Evolutionary conservation across 1,140 invertebrate genomes (phyloP).

Genomic region (Zaprionus inermis): DNA sequence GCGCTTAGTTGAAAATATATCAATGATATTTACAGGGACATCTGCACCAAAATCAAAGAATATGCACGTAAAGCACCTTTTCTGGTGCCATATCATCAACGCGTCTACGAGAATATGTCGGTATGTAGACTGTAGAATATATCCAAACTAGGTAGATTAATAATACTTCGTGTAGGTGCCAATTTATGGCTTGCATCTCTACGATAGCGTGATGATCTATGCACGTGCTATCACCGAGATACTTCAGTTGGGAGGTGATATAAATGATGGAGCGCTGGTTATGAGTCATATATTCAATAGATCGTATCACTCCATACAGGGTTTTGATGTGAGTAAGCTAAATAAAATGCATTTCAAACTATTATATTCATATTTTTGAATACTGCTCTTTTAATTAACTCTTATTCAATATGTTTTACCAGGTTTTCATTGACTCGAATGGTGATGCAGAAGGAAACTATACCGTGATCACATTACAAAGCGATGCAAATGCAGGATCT

Average conservation of each 20-base stretch:
- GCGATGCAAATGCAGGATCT: slow-evolving; percentile 81
- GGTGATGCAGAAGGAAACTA: slow-evolving; percentile 97
- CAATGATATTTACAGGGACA: slow-evolving; percentile 84
- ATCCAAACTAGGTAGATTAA: background rate
- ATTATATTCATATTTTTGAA: no score
- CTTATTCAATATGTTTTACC: background rate
- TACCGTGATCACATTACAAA: slow-evolving; percentile 90
- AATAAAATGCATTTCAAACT: background rate
- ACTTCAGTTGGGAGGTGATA: slow-evolving; percentile 87
- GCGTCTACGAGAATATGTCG: slow-evolving; percentile 88
- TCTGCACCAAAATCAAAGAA: slow-evolving; percentile 88
- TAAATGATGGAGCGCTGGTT: slow-evolving; percentile 89
- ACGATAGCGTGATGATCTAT: slow-evolving; percentile 95
- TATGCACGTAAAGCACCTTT: slow-evolving; percentile 89
- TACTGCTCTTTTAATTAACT: no score
- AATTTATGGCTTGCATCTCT: slow-evolving; percentile 93
- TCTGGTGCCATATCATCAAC: slow-evolving; percentile 89
- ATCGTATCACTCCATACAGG: slow-evolving; percentile 91
- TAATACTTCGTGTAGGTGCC: slow-evolving; percentile 87
- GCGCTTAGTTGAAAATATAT: background rate
- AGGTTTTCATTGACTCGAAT: slow-evolving; percentile 93
- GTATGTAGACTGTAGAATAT: slow-evolving; percentile 78
- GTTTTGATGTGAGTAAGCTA: slow-evolving; percentile 88
- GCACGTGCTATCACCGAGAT: slow-evolving; percentile 91
- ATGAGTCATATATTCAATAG: slow-evolving; percentile 88